Evolutionary conservation across 2,113 vertebrate species (phyloP).

Genomic region (human (Homo sapiens)): GRCh38 chr12:89389501-89390000

Average conservation of each 20-base stretch:
- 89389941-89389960: not conserved
- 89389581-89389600: too few species aligned
- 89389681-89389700: too few species aligned
- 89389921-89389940: not conserved
- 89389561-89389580: too few species aligned
- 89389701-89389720: not conserved
- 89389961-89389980: not conserved
- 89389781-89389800: conserved; percentile 12
- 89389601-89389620: too few species aligned
- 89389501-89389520: too few species aligned
- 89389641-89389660: too few species aligned
- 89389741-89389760: not conserved
- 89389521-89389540: too few species aligned
- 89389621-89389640: too few species aligned
- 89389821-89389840: not conserved
- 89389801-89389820: not conserved
- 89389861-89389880: not conserved
- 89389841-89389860: not conserved
- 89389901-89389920: not conserved
- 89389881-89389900: not conserved
- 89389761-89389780: not conserved
- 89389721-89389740: not conserved
- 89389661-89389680: too few species aligned
- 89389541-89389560: too few species aligned
- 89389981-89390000: not conserved